These are phyloP conservation scores for Urosaurus nigricauda DNA, from an alignment of 2,797 vertebrate genomes.

Conservation along the genomic window DNA sequence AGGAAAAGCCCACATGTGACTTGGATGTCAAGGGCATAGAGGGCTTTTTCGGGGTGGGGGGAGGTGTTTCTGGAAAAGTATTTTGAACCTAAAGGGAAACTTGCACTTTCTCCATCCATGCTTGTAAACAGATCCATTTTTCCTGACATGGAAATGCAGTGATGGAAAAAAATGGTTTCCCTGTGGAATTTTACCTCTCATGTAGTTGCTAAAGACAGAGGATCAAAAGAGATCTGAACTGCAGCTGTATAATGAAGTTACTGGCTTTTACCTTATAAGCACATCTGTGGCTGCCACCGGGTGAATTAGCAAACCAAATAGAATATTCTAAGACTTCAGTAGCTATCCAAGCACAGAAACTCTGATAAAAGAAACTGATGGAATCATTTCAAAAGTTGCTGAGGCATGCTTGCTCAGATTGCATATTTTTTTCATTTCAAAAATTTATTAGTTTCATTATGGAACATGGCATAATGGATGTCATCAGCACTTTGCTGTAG, in stretches of 20 bases:
- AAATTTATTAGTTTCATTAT: constrained; percentile 31
- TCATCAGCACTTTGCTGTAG: constrained; percentile 44
- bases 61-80: no score
- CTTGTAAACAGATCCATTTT: not conserved
- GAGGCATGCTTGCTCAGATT: constrained; percentile 31
- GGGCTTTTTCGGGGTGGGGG: no score
- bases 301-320: not conserved
- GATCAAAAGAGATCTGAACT: not conserved
- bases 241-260: not conserved
- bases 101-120: no score
- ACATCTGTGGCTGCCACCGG: not conserved
- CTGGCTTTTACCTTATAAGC: not conserved
- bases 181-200: not conserved
- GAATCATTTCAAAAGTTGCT: constrained; percentile 45
- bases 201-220: not conserved
- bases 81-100: no score
- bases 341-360: not conserved
- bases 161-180: not conserved
- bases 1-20: no score
- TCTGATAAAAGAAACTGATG: constrained; percentile 36
- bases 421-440: constrained; percentile 39
- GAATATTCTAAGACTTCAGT: not conserved
- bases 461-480: constrained; percentile 48
- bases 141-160: not conserved
- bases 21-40: no score